Evolutionary conservation across 2,113 vertebrate genomes (phyloP).

Genomic region (Urocitellus parryii): DNA sequence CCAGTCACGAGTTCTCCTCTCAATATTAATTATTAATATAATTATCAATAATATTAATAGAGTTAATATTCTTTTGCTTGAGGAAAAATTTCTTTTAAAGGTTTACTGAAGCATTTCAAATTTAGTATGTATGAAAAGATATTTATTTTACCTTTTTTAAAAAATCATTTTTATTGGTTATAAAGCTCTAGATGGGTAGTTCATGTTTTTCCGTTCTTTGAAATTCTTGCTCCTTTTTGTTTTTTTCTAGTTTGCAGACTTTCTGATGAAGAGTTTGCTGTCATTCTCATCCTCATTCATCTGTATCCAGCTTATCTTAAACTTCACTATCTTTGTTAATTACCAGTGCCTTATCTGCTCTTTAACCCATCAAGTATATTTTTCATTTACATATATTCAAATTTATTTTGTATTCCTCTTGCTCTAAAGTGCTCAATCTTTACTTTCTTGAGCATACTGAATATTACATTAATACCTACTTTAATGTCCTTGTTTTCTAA

Average conservation of each 20-base stretch:
- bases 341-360: neutral
- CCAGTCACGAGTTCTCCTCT: no score
- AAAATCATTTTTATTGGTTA: neutral
- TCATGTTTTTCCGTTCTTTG: neutral
- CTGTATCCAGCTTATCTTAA: neutral
- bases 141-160: neutral
- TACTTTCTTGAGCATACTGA: neutral
- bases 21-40: no score
- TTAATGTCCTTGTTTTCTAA: neutral
- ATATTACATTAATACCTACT: neutral
- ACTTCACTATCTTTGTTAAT: neutral
- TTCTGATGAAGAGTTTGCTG: neutral
- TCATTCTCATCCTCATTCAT: neutral
- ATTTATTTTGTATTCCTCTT: neutral
- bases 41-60: no score
- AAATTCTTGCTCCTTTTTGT: neutral
- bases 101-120: slow-evolving; percentile 6
- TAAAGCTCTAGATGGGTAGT: neutral
- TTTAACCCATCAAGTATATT: neutral
- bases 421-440: neutral
- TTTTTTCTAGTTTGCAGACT: neutral
- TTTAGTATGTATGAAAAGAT: neutral
- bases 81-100: neutral
- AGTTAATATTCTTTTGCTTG: neutral
- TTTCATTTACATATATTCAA: neutral